These are phyloP conservation scores for Tetranychus truncatus DNA, from an alignment of 2,888 invertebrate species.

Conservation along the genomic window DNA sequence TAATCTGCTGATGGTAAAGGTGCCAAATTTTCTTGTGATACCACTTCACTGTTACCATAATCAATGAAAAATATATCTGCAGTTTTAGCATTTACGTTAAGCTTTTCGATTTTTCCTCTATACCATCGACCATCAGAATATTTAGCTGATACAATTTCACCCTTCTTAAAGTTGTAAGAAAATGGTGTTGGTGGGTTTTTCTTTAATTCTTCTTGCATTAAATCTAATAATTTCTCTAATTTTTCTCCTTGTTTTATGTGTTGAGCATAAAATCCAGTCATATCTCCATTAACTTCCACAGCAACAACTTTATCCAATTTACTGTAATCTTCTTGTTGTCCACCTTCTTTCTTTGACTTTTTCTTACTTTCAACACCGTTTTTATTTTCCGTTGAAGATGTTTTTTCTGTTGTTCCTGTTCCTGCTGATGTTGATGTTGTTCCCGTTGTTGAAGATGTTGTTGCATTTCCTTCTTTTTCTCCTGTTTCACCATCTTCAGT, in stretches of 20 bases:
- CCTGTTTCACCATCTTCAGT: neutral
- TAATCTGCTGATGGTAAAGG: slow-evolving; percentile 53
- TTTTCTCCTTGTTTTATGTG: slow-evolving; percentile 59
- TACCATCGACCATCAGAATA: slow-evolving; percentile 74
- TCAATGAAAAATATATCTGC: slow-evolving; percentile 66
- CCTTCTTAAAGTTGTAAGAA: slow-evolving; percentile 59
- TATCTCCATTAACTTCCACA: slow-evolving; percentile 59
- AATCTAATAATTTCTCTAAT: slow-evolving; percentile 64
- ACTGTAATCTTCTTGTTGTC: neutral
- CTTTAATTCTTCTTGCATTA: slow-evolving; percentile 67
- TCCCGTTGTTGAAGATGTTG: neutral
- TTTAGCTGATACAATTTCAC: slow-evolving; percentile 66
- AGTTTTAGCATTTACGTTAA: slow-evolving; percentile 43
- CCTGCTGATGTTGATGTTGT: neutral
- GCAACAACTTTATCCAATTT: slow-evolving; percentile 54
- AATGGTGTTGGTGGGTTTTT: slow-evolving; percentile 68
- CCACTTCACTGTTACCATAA: slow-evolving; percentile 76
- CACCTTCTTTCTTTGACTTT: neutral
- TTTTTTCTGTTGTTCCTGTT: neutral
- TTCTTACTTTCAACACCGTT: neutral
- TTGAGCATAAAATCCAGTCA: slow-evolving; percentile 67
- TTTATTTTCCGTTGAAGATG: neutral
- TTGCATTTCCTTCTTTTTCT: neutral
- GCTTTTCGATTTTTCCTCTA: slow-evolving; percentile 69
- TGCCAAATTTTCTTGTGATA: slow-evolving; percentile 55